Base-by-base conservation (phyloP, 2,113 vertebrate genomes). In the Podilymbus podiceps region DNA sequence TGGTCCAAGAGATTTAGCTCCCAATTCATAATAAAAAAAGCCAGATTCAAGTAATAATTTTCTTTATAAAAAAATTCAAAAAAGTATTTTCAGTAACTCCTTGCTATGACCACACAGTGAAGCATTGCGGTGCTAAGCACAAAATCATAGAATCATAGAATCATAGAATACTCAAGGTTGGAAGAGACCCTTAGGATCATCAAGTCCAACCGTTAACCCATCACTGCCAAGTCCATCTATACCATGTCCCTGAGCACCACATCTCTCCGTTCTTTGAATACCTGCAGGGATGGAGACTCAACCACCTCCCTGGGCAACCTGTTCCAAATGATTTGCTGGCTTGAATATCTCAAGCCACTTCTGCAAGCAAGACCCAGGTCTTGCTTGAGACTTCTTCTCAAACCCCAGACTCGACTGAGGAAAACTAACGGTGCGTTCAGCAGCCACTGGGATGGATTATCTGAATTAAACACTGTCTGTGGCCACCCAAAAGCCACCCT, bases 91-190 rank as follows among this genome's bases (percentile, higher is more conserved):
- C 6, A 38, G 33, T 2, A 15, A 50, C 28, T 66, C 38, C 13
- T 33, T 62, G 24, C 42, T 17, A 5, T 3, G 22, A 64, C 16
- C 16, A 24, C 5, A 2, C 0, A 0, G 30, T 4, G 42, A 73
- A 91, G 23, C 8, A 3, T 9, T 55, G 66, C 31, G 31, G 66
- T 52, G 53, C 21, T 2, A 17, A 60, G 40, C 7, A 10, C 0
- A 5, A 8, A 23, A n/a, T n/a, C n/a, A n/a, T n/a, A n/a, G n/a
- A n/a, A n/a, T n/a, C n/a, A n/a, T n/a, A n/a, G n/a, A n/a, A n/a
- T n/a, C n/a, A n/a, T n/a, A n/a, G n/a, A n/a, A n/a, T n/a, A n/a
- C n/a, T n/a, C n/a, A n/a, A n/a, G n/a, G n/a, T n/a, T n/a, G n/a
- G n/a, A n/a, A n/a, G n/a, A n/a, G n/a, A n/a, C n/a, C n/a, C n/a